These are phyloP conservation scores for Drosophila bifasciata DNA, from an alignment of 1,140 invertebrate species.

Conservation along the genomic window DNA sequence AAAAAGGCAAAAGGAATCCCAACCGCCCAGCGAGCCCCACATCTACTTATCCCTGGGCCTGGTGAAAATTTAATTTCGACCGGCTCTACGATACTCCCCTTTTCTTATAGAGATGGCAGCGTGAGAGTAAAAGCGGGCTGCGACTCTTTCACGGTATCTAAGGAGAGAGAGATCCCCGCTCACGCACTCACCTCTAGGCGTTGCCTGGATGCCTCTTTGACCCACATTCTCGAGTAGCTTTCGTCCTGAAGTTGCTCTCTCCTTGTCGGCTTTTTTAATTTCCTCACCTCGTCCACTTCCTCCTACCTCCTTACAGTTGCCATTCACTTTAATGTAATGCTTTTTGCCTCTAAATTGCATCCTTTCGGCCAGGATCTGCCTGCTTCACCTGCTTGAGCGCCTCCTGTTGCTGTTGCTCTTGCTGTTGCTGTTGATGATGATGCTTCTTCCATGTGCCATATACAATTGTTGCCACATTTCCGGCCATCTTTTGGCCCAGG, in stretches of 20 bases:
- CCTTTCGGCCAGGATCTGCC: conserved; percentile 47
- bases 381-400: conserved; percentile 21
- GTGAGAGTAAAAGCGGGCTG: conserved; percentile 8
- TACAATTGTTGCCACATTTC: conserved; percentile 77
- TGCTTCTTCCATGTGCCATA: conserved; percentile 54
- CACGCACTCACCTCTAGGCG: conserved; percentile 14
- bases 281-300: conserved; percentile 38
- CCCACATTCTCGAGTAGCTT: conserved; percentile 45
- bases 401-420: conserved; percentile 3
- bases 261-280: conserved; percentile 67
- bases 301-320: conserved; percentile 22
- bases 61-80: conserved; percentile 71
- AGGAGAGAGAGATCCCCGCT: not conserved
- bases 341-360: conserved; percentile 74
- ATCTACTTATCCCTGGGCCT: conserved; percentile 40
- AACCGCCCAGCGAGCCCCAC: not conserved
- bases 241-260: conserved; percentile 17
- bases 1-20: conserved; percentile 61
- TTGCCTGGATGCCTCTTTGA: conserved; percentile 45
- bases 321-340: conserved; percentile 78
- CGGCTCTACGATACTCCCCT: not conserved
- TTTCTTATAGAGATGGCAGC: conserved; percentile 2
- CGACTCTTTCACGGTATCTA: too few species aligned
- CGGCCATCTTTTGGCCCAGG: conserved; percentile 47
- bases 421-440: conserved; percentile 19